phyloP scores from a whole-genome alignment of 1,140 invertebrate genomes.

The Cotesia typhae region DNA sequence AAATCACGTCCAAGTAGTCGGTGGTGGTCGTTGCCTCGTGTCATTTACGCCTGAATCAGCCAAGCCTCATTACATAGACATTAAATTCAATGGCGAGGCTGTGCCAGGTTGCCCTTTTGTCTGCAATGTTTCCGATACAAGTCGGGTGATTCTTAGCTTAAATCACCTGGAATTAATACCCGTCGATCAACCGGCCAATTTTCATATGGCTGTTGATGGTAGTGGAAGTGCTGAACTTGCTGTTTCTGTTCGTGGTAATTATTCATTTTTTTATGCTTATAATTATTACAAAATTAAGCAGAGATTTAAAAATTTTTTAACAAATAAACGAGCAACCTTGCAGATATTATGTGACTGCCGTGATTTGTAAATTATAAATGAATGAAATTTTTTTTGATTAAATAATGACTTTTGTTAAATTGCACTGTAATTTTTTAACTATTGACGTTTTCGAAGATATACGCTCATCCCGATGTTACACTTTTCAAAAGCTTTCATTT shows the following conservation, averaged over 20 bases:
- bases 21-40: constrained; percentile 91
- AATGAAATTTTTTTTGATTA: too few species aligned
- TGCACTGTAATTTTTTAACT: too few species aligned
- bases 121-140: constrained; percentile 82
- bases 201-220: constrained; percentile 89
- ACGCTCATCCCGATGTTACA: too few species aligned
- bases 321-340: background rate
- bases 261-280: constrained; percentile 3
- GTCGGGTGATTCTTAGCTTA: constrained; percentile 80
- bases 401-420: too few species aligned
- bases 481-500: too few species aligned
- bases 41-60: constrained; percentile 94
- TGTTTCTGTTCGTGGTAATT: constrained; percentile 80
- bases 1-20: constrained; percentile 95
- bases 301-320: background rate
- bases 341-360: too few species aligned
- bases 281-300: background rate
- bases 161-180: constrained; percentile 86
- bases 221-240: constrained; percentile 86
- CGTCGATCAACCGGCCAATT: constrained; percentile 85
- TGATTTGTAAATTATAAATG: too few species aligned
- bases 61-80: constrained; percentile 94
- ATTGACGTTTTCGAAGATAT: too few species aligned
- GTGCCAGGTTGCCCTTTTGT: constrained; percentile 92
- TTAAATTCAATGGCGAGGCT: constrained; percentile 97